Percentiles rank a stretch among this genome's conserved stretches.
Conservation (phyloP, 2,797 vertebrate genomes). For the Phrynocephalus vlangalii region DNA sequence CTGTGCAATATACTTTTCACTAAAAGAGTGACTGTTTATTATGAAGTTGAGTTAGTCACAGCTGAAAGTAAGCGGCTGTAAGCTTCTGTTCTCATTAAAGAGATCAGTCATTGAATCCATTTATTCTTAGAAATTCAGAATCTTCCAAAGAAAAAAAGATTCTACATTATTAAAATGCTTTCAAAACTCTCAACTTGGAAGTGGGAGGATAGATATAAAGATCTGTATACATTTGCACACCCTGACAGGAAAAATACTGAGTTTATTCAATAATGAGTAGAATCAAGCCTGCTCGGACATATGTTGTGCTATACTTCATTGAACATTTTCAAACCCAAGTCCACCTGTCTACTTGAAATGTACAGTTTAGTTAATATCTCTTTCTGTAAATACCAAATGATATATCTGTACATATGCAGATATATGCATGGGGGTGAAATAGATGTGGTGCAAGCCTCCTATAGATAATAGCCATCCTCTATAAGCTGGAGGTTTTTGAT, state of each 20-base stretch:
- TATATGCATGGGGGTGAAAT: no score
- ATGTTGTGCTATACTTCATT: neutral
- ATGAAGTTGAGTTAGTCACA: neutral
- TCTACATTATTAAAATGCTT: slow-evolving; percentile 14
- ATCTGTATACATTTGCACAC: no score
- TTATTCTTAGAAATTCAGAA: slow-evolving; percentile 40
- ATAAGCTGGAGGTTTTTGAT: no score
- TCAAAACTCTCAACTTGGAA: neutral
- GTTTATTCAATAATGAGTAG: no score
- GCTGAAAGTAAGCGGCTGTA: neutral
- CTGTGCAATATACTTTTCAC: neutral
- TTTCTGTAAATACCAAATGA: no score
- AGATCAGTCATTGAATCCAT: neutral
- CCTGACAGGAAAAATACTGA: neutral
- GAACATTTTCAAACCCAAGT: neutral
- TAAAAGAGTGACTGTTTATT: neutral
- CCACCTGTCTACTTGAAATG: neutral
- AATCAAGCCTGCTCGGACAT: neutral
- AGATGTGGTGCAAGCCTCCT: no score
- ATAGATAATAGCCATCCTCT: no score
- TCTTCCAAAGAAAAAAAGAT: neutral
- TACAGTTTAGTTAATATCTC: neutral
- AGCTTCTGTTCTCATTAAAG: neutral
- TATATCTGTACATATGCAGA: no score
- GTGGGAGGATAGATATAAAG: no score